A percentile compares a stretch with the other conserved stretches of the same genome.
Evolutionary conservation across 2,113 vertebrate species (phyloP).

Genomic region (Epinephelus lanceolatus): DNA sequence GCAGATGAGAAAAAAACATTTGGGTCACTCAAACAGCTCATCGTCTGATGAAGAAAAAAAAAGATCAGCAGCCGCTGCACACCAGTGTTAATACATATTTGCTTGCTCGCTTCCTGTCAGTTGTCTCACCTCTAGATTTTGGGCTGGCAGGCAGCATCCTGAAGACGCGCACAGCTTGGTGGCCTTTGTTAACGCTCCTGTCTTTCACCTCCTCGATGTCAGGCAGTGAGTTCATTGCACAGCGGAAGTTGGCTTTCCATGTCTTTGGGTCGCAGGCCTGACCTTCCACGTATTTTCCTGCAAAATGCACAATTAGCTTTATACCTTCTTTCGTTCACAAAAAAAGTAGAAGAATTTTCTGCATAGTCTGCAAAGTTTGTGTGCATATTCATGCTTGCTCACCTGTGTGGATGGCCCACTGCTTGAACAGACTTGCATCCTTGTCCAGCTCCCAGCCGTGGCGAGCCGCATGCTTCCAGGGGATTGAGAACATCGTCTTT

Average conservation of each 20-base stretch:
- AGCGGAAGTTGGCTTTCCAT: conserved; percentile 99
- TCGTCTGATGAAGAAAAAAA: background rate
- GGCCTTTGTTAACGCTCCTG: conserved; percentile 93
- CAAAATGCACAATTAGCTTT: conserved; percentile 18
- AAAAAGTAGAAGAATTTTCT: accelerated
- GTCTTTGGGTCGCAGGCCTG: conserved; percentile 92
- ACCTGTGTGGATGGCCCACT: conserved; percentile 99
- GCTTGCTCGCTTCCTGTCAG: conserved; percentile 21
- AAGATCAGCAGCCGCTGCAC: background rate
- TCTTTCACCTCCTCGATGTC: conserved; percentile 97
- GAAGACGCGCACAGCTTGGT: conserved; percentile 92
- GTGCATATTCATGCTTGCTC: conserved; percentile 15
- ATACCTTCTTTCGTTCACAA: background rate
- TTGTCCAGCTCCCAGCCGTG: conserved; percentile 96
- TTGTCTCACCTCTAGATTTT: conserved; percentile 84
- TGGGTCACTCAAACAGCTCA: conserved; percentile 4
- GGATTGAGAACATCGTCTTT: conserved; percentile 92
- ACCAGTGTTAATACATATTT: too few species aligned
- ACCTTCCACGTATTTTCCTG: conserved; percentile 91
- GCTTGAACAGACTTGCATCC: conserved; percentile 93
- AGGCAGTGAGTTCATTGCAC: conserved; percentile 97
- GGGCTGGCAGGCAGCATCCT: conserved; percentile 88
- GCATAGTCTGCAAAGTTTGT: too few species aligned
- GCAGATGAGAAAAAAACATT: conserved; percentile 29
- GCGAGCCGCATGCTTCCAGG: conserved; percentile 97